phyloP scores from a whole-genome alignment of 2,113 vertebrate genomes.

The Oryzias woworae region DNA sequence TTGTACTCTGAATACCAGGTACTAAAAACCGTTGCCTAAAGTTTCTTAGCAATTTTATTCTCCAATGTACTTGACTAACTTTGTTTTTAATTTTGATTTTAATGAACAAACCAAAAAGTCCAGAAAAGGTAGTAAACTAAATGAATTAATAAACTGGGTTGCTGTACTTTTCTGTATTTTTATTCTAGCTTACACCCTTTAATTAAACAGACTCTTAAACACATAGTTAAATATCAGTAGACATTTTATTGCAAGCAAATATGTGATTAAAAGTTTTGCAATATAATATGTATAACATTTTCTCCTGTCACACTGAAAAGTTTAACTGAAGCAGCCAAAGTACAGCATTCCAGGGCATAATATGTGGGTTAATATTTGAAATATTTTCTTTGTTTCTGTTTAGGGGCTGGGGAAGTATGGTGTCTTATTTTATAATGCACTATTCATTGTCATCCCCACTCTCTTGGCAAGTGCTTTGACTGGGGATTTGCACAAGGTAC shows the following conservation, averaged over 20 bases:
- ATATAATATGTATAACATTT: no score
- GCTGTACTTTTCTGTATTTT: not conserved
- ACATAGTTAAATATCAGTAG: not conserved
- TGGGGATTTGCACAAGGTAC: slow-evolving; percentile 86
- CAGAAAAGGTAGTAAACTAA: not conserved
- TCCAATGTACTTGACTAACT: no score
- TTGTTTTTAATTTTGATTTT: no score
- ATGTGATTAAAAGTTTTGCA: not conserved
- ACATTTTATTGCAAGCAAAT: not conserved
- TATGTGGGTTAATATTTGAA: not conserved
- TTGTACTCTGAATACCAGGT: no score
- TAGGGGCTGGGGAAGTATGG: slow-evolving; percentile 91
- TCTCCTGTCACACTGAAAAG: no score
- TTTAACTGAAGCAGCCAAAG: no score
- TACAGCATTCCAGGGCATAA: not conserved
- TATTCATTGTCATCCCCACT: slow-evolving; percentile 87
- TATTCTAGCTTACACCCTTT: not conserved
- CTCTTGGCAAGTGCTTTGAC: slow-evolving; percentile 80
- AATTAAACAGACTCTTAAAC: not conserved
- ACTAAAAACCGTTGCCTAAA: no score
- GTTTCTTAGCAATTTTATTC: no score
- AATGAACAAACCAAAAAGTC: no score
- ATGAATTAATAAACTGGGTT: not conserved
- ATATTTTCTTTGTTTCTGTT: slow-evolving; percentile 25
- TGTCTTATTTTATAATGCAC: slow-evolving; percentile 92